Percentiles rank a stretch among this genome's conserved stretches.
These are phyloP conservation scores for Salminus brasiliensis DNA, from an alignment of 2,113 vertebrate genomes.

Conservation along the genomic window DNA sequence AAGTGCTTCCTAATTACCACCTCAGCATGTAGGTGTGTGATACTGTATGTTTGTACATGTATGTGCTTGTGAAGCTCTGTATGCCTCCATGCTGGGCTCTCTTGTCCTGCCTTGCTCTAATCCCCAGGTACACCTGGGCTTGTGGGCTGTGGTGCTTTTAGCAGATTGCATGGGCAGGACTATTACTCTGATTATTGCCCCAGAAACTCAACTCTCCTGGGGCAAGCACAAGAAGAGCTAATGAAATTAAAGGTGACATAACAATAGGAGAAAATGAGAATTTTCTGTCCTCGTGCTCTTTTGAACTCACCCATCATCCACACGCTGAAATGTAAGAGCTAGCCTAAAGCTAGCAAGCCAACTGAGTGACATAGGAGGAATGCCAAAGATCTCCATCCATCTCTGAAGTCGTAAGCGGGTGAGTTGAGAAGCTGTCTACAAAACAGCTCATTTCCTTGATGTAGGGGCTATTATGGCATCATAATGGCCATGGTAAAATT, in stretches of 20 bases:
- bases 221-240: slow-evolving; percentile 50
- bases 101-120: slow-evolving; percentile 73
- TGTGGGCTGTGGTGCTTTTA: slow-evolving; percentile 75
- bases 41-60: slow-evolving; percentile 24
- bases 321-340: slow-evolving; percentile 26
- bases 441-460: too few species aligned
- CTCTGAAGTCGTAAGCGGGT: not conserved
- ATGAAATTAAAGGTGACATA: slow-evolving; percentile 68
- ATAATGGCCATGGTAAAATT: too few species aligned
- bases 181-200: slow-evolving; percentile 78
- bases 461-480: too few species aligned
- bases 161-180: slow-evolving; percentile 77
- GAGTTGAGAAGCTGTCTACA: not conserved
- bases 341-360: slow-evolving; percentile 33
- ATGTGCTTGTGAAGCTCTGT: slow-evolving; percentile 39
- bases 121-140: slow-evolving; percentile 73
- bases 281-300: slow-evolving; percentile 54
- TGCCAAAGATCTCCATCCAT: slow-evolving; percentile 12
- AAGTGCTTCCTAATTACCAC: slow-evolving; percentile 7
- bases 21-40: not conserved
- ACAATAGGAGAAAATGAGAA: slow-evolving; percentile 58
- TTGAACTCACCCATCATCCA: slow-evolving; percentile 56
- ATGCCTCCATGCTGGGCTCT: slow-evolving; percentile 65
- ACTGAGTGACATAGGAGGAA: slow-evolving; percentile 30
- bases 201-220: slow-evolving; percentile 67